phyloP scores from a whole-genome alignment of 2,888 invertebrate genomes.

The Hypomecis punctinalis region DNA sequence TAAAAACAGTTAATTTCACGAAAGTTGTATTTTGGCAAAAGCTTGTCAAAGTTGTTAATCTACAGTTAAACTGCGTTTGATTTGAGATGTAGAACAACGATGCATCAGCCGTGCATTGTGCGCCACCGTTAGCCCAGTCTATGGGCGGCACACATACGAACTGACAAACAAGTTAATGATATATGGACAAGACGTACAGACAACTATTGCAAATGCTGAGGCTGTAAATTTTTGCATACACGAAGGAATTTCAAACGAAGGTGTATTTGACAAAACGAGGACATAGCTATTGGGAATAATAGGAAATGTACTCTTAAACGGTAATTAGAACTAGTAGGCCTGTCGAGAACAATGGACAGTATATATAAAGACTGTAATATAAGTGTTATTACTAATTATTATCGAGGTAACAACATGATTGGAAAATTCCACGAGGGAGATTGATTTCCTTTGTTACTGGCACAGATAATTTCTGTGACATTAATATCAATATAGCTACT shows the following conservation, averaged over 20 bases:
- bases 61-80: conserved; percentile 8
- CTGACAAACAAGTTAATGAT: conserved; percentile 75
- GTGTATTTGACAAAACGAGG: conserved; percentile 54
- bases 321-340: conserved; percentile 14
- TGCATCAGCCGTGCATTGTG: conserved; percentile 76
- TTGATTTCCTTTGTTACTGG: conserved; percentile 2
- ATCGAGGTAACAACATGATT: conserved; percentile 7
- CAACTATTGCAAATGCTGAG: conserved; percentile 47
- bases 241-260: conserved; percentile 58
- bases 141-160: conserved; percentile 67
- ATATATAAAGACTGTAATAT: not conserved
- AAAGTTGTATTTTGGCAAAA: too few relatives aligned
- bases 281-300: conserved; percentile 41
- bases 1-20: too few relatives aligned
- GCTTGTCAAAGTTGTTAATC: not conserved
- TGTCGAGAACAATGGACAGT: conserved; percentile 22
- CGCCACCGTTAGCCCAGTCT: conserved; percentile 71
- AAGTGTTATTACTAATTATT: conserved; percentile 7
- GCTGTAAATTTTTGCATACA: conserved; percentile 43
- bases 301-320: conserved; percentile 21
- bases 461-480: not conserved
- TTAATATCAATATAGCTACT: not conserved
- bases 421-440: conserved; percentile 15
- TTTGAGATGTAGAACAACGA: conserved; percentile 68
- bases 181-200: conserved; percentile 51